Evolutionary conservation across 2,888 invertebrate species (phyloP), one percentile per base, ranked within the genome.

Genomic region (Meiosimyza platycephala): DNA sequence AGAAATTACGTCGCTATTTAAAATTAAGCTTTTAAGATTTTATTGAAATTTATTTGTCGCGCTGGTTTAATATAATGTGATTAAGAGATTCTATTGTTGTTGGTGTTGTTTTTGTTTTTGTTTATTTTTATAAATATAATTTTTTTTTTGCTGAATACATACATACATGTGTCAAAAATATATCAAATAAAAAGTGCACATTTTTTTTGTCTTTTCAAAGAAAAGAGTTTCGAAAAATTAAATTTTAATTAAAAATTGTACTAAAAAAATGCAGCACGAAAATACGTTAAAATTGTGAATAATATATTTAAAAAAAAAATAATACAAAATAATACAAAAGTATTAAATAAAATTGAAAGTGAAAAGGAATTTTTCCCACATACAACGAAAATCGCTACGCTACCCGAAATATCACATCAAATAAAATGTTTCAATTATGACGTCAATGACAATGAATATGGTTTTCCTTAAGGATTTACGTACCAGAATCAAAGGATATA

Each of bases 381-480:
- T 9, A 54, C 55, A 54, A 18, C n/a, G 15, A 40, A 40, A 40
- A 40, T 9, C 9, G 28, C 40, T 9, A 40, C 40, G 40, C 9
- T 40, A 40, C 9, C 6, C 40, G 40, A 40, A 40, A 7, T 28
- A 28, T 4, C 28, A 28, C 28, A 28, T 40, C 40, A 60, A 18
- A 60, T 22, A 60, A 15, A 60, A 52, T 22, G 15, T 57, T 63
- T 48, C 22, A 71, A 75, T 69, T 78, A 86, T 86, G 87, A 84
- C 85, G 73, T 83, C 83, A 70, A 79, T 87, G 74, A 83, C 85
- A 76, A 86, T 87, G 82, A 87, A 87, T 75, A 86, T 87, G 85
- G 86, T 87, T 72, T 86, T 87, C 74, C 80, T 87, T 72, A 87
- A 87, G 85, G 87, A 87, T 79, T 79, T 87, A 72, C 87, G 86